A percentile compares a stretch with the other conserved stretches of the same genome.
phyloP scores from a whole-genome alignment of 2,888 invertebrate species.

The Plutella xylostella region DNA sequence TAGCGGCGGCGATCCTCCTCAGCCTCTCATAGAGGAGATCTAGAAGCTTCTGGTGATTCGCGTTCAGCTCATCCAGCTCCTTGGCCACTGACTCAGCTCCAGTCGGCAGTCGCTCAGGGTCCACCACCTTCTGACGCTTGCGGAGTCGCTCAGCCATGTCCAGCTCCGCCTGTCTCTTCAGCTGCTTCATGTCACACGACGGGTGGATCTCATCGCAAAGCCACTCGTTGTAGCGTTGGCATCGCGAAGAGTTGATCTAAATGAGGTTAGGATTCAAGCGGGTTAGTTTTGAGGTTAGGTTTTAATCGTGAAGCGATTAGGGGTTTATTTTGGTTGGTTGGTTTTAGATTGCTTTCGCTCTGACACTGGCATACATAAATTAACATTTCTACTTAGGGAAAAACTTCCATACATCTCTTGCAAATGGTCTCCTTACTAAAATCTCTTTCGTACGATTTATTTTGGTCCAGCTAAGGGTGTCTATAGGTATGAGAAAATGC shows the following conservation, averaged over 20 bases:
- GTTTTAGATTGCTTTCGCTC: not conserved
- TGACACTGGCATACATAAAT: too few relatives aligned
- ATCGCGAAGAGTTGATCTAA: slow-evolving; percentile 88
- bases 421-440: not conserved
- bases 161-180: slow-evolving; percentile 50
- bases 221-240: slow-evolving; percentile 86
- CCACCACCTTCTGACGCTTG: slow-evolving; percentile 32
- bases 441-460: not conserved
- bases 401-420: not conserved
- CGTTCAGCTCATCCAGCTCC: slow-evolving; percentile 85
- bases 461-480: slow-evolving; percentile 38
- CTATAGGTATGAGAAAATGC: slow-evolving; percentile 44
- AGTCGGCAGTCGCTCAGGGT: slow-evolving; percentile 34
- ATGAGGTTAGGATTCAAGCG: slow-evolving; percentile 55
- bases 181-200: slow-evolving; percentile 73
- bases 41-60: slow-evolving; percentile 78
- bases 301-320: slow-evolving; percentile 25
- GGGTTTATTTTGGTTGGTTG: slow-evolving; percentile 2
- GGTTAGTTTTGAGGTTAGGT: slow-evolving; percentile 68
- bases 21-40: slow-evolving; percentile 77
- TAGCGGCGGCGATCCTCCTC: slow-evolving; percentile 74
- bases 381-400: not conserved
- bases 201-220: slow-evolving; percentile 87
- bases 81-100: slow-evolving; percentile 82
- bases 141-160: slow-evolving; percentile 47